Evolutionary conservation across 2,113 vertebrate genomes (phyloP), one percentile per base, ranked within the genome.

Genomic region (Alectura lathami): DNA sequence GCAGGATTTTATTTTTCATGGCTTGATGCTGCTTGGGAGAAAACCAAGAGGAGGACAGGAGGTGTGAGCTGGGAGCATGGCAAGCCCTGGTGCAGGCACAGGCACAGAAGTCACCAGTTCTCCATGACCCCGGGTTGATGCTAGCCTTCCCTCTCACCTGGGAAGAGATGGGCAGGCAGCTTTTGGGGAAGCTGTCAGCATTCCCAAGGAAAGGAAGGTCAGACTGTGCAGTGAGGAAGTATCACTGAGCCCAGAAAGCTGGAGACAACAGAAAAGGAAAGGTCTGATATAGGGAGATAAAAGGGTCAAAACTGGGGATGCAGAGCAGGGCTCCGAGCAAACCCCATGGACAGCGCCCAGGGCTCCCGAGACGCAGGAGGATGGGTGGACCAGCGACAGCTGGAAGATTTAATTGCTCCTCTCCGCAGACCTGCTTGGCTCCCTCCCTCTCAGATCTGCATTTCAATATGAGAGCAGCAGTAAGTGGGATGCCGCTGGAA

Each of bases 391-490:
- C 75, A 97, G 97, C 95, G 97, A 97, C 97, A 98, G 97, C 98
- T 98, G 97, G 95, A 96, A 97, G 97, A 96, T 98, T 98, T 98
- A 98, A 98, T 98, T 98, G 97, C 97, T 97, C 95, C 96, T 98
- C 95, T 96, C 96, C 77, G 51, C 93, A 97, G 96, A 94, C 74
- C 94, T 96, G 96, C 95, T 94, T 66, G 11, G 93, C 96, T 97
- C 97, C 97, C 97, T 97, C 96, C 97, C 94, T 95, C 96, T 94
- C 86, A 30, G 95, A 98, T 98, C 97, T 98, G 98, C 97, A 98
- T 98, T 98, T 98, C 98, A 98, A 98, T 98, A 97, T 97, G 97
- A 97, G 97, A 96, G 97, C 96, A 97, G 97, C 90, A 97, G 97
- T 96, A 97, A 98, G 97, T 96, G 95, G 97, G 97, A 96, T 97